phyloP scores from a whole-genome alignment of 2,888 invertebrate species.

The Barypeithes pellucidus region DNA sequence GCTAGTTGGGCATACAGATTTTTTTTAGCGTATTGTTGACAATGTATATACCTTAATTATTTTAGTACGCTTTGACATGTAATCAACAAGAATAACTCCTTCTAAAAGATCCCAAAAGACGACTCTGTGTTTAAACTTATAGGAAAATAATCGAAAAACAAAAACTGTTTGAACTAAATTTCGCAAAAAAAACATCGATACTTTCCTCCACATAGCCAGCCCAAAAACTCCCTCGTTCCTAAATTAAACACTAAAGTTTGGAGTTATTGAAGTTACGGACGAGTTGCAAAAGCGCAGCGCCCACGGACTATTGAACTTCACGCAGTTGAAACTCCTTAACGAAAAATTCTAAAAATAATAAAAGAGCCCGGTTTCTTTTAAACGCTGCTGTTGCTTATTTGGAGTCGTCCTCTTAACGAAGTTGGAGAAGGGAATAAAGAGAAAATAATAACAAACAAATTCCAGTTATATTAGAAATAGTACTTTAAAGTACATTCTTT shows the following conservation, averaged over 20 bases:
- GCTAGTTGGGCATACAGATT: no score
- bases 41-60: no score
- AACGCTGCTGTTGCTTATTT: slow-evolving; percentile 28
- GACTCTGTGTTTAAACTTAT: no score
- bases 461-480: no score
- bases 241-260: slow-evolving; percentile 52
- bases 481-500: no score
- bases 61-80: no score
- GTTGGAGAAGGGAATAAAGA: neutral
- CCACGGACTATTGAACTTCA: slow-evolving; percentile 53
- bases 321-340: slow-evolving; percentile 52
- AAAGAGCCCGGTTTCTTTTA: slow-evolving; percentile 26
- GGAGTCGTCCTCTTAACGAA: slow-evolving; percentile 14
- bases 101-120: no score
- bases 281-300: slow-evolving; percentile 43
- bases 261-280: slow-evolving; percentile 51
- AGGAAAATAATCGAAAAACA: no score
- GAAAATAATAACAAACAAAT: neutral
- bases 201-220: neutral
- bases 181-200: neutral
- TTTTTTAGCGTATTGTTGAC: no score
- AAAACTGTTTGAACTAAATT: no score
- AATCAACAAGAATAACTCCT: no score
- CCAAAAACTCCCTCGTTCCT: slow-evolving; percentile 49
- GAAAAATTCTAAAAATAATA: slow-evolving; percentile 54